phyloP scores from a whole-genome alignment of 2,888 invertebrate genomes.

The Chirona hameri region DNA sequence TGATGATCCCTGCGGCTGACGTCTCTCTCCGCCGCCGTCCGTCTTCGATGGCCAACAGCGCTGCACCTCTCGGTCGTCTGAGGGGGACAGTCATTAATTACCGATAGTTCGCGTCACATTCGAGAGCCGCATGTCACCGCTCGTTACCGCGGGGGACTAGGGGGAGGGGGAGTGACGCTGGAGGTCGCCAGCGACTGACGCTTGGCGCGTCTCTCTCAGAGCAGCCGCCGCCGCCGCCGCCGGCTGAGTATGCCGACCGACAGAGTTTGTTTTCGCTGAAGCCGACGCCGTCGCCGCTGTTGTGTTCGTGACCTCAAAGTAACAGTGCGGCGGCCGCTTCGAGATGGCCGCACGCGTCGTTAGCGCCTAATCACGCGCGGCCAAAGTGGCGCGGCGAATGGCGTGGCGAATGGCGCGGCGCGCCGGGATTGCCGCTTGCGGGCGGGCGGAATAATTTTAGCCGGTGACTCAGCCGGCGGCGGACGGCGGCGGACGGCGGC shows the following conservation, averaged over 20 bases:
- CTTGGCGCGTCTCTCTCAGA: background rate
- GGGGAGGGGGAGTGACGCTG: background rate
- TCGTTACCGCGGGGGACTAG: background rate
- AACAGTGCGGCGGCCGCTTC: background rate
- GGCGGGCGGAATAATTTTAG: background rate
- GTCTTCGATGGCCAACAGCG: no score
- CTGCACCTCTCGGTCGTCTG: no score
- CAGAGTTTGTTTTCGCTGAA: no score
- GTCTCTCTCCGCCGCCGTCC: no score
- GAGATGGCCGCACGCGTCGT: background rate
- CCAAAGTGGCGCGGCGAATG: background rate
- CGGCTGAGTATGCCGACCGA: background rate
- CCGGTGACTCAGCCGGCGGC: background rate
- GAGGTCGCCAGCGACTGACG: background rate
- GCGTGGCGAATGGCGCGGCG: background rate
- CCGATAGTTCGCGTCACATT: background rate
- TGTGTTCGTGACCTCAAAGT: no score
- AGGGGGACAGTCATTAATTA: background rate
- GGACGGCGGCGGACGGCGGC: no score
- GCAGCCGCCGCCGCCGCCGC: background rate
- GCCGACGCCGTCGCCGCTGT: no score
- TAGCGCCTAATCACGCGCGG: background rate
- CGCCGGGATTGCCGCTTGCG: background rate
- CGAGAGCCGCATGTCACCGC: background rate
- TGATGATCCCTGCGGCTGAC: no score